Conservation (phyloP, 2,888 invertebrate genomes). For the Melangyna quadrimaculata region DNA sequence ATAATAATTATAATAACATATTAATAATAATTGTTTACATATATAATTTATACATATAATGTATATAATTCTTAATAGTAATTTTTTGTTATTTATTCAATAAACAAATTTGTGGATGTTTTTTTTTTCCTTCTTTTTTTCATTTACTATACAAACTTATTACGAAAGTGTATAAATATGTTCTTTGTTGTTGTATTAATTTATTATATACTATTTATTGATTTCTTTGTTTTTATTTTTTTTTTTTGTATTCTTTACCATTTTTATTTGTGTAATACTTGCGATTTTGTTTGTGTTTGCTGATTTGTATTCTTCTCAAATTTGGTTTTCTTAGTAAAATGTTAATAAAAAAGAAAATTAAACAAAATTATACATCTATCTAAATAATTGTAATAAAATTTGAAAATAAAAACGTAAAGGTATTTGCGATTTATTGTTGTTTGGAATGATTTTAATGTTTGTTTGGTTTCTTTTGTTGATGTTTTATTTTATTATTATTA, state of each 20-base stretch:
- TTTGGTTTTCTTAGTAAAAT: conserved; percentile 45
- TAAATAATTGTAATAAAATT: conserved; percentile 14
- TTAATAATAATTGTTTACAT: conserved; percentile 68
- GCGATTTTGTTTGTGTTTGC: conserved; percentile 60
- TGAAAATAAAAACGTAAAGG: conserved; percentile 38
- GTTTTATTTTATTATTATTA: conserved; percentile 74
- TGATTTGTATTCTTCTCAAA: conserved; percentile 72
- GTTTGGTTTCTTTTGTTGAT: conserved; percentile 75
- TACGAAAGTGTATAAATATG: conserved; percentile 72
- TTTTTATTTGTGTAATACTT: conserved; percentile 61
- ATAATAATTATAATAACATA: conserved; percentile 62
- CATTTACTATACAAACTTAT: conserved; percentile 73
- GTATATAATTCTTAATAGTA: conserved; percentile 71
- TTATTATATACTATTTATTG: conserved; percentile 62
- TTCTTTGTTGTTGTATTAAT: conserved; percentile 72
- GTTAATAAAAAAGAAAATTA: neutral
- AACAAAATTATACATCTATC: neutral
- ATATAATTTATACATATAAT: conserved; percentile 71
- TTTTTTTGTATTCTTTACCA: conserved; percentile 58
- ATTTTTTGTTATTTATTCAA: conserved; percentile 65
- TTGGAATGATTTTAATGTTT: conserved; percentile 57
- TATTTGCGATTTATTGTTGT: conserved; percentile 67
- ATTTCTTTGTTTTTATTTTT: conserved; percentile 71
- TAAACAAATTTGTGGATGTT: conserved; percentile 64
- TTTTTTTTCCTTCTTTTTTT: conserved; percentile 72